phyloP scores from a whole-genome alignment of 53 echinoderm and acorn worm species.

The Pentamera pediparva region DNA sequence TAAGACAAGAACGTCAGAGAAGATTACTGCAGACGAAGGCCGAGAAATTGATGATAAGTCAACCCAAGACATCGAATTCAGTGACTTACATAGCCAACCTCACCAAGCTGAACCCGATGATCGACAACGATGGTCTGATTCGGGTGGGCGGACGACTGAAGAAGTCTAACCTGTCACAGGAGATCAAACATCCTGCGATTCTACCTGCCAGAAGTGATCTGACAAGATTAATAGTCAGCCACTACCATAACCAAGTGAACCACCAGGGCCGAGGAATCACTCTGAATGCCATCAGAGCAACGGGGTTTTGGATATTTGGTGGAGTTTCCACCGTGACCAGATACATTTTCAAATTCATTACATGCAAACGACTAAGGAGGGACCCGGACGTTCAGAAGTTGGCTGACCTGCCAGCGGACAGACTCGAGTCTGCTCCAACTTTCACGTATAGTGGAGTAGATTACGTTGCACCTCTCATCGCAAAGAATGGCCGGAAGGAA shows the following conservation, averaged over 20 bases:
- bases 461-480: not conserved
- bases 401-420: constrained; percentile 9
- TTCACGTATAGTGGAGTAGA: constrained; percentile 14
- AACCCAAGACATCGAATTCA: constrained; percentile 15
- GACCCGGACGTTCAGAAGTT: not conserved
- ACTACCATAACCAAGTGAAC: constrained; percentile 3
- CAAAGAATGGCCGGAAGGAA: constrained; percentile 9
- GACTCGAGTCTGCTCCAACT: not conserved
- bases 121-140: constrained; percentile 27
- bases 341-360: constrained; percentile 1
- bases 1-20: not conserved
- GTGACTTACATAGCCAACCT: constrained; percentile 1
- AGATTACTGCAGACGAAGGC: constrained; percentile 10
- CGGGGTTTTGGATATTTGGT: constrained; percentile 41
- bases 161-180: too few relatives aligned
- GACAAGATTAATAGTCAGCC: too few relatives aligned
- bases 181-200: too few relatives aligned
- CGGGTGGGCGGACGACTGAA: constrained; percentile 47
- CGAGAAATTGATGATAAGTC: constrained; percentile 24
- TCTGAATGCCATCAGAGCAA: constrained; percentile 2
- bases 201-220: constrained; percentile 13
- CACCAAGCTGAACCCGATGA: constrained; percentile 35
- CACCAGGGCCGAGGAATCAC: constrained; percentile 29
- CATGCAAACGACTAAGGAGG: constrained; percentile 11
- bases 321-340: constrained; percentile 25